Percentiles rank a stretch among this genome's conserved stretches.
Conservation (phyloP, 2,113 vertebrate species). For the Dipodomys spectabilis region DNA sequence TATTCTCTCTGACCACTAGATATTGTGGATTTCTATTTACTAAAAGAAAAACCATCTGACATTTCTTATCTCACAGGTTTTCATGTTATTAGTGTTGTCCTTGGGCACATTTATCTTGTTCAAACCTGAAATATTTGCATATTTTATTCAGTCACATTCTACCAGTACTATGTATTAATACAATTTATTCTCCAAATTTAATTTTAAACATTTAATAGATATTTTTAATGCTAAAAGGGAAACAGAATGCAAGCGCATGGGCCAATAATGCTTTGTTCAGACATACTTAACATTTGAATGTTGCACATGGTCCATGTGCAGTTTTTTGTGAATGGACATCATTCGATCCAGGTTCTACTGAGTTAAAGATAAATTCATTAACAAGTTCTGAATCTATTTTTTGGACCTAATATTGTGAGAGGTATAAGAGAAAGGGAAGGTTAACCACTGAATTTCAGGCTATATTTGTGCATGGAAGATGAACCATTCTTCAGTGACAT, state of each 20-base stretch:
- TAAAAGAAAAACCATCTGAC: neutral
- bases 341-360: neutral
- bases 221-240: neutral
- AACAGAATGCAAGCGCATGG: neutral
- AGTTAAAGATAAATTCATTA: neutral
- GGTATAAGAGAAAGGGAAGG: neutral
- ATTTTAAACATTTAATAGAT: neutral
- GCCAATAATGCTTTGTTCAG: neutral
- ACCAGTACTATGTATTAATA: neutral
- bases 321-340: neutral
- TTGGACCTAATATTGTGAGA: neutral
- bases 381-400: neutral
- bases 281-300: neutral
- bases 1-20: neutral
- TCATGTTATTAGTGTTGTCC: neutral
- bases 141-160: constrained; percentile 2
- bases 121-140: neutral
- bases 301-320: neutral
- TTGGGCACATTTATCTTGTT: neutral
- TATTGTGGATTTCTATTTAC: neutral
- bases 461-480: neutral
- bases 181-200: constrained; percentile 6
- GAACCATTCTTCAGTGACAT: neutral
- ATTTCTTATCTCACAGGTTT: neutral
- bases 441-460: neutral